Base-by-base conservation (phyloP, 2,797 vertebrate species). In the Ceryle rudis region DNA sequence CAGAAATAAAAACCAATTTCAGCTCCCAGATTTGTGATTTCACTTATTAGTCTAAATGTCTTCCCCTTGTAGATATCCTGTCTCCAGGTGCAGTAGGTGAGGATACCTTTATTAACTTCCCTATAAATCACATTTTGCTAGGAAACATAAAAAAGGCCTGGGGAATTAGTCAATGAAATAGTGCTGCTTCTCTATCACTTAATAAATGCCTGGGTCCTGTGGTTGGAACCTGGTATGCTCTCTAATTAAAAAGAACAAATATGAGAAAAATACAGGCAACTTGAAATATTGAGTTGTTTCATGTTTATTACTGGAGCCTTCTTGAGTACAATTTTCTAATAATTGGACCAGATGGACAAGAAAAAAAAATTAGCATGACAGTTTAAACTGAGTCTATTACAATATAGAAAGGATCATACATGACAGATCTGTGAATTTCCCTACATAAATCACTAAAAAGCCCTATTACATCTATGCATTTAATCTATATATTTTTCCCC, bases 221-320 rank as follows among this genome's bases (percentile, higher is more conserved):
- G 3, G 70, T 54, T 93, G 88, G 47, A 94, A 80, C 73, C 91
- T 84, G 82, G 55, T 85, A 84, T 81, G 86, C 62, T 95, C 78
- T 87, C 93, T 93, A 94, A 96, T 97, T 96, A 96, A 97, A 97
- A 94, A 97, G 94, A 95, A 95, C 95, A 96, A 97, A 96, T 90
- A 94, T 90, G 49, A 95, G 90, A 84, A 93, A 95, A 92, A 92
- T 86, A 92, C 71, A 64, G 89, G 93, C 82, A 96, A 96, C 83
- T 67, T 78, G 81, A 95, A 93, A 90, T 95, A 95, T 74, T 85
- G 95, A 96, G 57, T 84, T 82, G 83, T 90, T 95, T 89, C 46
- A 10, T 90, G 54, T 90, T 96, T 92, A 69, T 94, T 94, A 51
- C 85, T 93, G 83, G n/a, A 82, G 69, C 46, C 54, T 93, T 93